Evolutionary conservation across 2,113 vertebrate genomes (phyloP).

Genomic region (Pristiophorus japonicus): DNA sequence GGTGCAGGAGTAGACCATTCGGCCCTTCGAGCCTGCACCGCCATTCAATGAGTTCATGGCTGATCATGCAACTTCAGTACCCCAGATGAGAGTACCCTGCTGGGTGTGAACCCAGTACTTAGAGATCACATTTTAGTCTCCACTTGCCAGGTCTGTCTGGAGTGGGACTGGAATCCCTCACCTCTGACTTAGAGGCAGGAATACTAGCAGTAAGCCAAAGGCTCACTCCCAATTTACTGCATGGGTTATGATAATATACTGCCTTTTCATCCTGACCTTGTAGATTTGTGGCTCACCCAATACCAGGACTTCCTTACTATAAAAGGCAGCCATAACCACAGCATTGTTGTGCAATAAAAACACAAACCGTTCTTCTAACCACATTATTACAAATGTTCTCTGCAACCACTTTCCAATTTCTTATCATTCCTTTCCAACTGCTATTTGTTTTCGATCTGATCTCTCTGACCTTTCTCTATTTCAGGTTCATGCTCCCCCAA

Average conservation of each 20-base stretch:
- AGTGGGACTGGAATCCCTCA: no score
- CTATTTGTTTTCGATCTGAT: neutral
- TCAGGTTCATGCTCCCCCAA: neutral
- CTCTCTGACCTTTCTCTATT: neutral
- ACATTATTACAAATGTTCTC: slow-evolving; percentile 19
- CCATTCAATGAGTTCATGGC: no score
- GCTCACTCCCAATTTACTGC: no score
- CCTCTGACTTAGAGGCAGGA: no score
- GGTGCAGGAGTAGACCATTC: no score
- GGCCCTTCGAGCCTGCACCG: no score
- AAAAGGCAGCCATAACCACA: neutral
- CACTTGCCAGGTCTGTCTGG: neutral
- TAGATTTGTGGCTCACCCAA: neutral
- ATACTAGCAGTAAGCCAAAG: no score
- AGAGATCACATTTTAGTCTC: neutral
- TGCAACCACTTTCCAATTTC: neutral
- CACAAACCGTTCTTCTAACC: neutral
- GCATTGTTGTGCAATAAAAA: neutral
- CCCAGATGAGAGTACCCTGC: neutral
- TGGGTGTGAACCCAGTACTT: neutral
- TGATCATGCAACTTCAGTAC: no score
- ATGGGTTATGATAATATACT: no score
- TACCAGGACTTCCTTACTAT: neutral
- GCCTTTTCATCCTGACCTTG: neutral
- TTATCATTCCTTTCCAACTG: neutral